phyloP scores from a whole-genome alignment of 2,113 vertebrate species.

The Sakesphorus luctuosus region DNA sequence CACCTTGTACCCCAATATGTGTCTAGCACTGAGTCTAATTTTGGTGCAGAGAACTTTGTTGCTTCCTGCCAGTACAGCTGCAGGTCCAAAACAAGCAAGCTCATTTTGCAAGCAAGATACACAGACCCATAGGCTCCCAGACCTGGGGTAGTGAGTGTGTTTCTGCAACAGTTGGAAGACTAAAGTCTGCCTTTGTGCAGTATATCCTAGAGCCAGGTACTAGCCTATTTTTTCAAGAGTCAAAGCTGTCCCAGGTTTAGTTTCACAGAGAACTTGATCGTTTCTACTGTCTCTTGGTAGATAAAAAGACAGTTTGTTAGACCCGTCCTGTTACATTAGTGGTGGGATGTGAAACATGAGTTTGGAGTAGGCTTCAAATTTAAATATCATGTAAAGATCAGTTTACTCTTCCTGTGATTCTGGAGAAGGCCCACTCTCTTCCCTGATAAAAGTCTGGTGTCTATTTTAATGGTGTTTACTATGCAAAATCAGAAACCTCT shows the following conservation, averaged over 20 bases:
- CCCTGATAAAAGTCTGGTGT: background rate
- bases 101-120: background rate
- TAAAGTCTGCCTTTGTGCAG: background rate
- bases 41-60: background rate
- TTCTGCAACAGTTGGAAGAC: background rate
- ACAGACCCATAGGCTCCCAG: background rate
- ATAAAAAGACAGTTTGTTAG: background rate
- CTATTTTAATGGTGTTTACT: slow-evolving; percentile 27
- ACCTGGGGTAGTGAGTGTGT: background rate
- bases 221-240: background rate
- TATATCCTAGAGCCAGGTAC: background rate
- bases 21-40: background rate
- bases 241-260: background rate
- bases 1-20: background rate
- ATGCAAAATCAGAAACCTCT: background rate
- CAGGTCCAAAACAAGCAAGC: background rate
- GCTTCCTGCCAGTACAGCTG: background rate
- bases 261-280: background rate
- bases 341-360: slow-evolving; percentile 46
- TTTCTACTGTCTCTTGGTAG: background rate
- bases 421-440: background rate
- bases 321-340: background rate
- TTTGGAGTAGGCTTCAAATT: slow-evolving; percentile 19
- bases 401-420: background rate
- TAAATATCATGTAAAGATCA: slow-evolving; percentile 50